Evolutionary conservation across 2,113 vertebrate species (phyloP), one percentile per base, ranked within the genome.

Genomic region (Pelobates fuscus): DNA sequence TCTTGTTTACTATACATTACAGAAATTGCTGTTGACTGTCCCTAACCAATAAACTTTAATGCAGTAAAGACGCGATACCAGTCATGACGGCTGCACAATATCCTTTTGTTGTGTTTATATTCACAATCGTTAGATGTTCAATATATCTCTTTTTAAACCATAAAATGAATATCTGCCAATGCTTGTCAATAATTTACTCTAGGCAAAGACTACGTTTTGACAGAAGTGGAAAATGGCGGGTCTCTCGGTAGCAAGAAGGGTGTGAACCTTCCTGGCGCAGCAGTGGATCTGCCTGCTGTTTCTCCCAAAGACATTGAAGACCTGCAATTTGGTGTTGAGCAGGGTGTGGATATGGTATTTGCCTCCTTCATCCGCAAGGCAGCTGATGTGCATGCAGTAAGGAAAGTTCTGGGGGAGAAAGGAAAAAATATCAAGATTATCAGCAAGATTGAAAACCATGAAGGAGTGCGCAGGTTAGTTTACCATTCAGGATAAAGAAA

Each of bases 401-500:
- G 94, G 79, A 90, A 95, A 73, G 90, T 92, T 54, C 91, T 99
- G 5, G 97, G 97, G 0, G 96, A 99, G 74, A 98, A 98, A 83
- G 97, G 97, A 65, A 98, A 97, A 83, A 87, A 97, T 80, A 96
- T 99, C 81, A 95, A 95, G 89, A 95, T 99, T 80, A 99, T 99
- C 87, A 98, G 97, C 93, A 99, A 99, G 85, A 94, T 99, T 0
- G 97, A 99, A 91, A 99, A 99, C 86, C 97, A 99, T 0, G 97
- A 99, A 85, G 97, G 96, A 0, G 96, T 99, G 66, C 93, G 94
- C 83, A 95, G 92, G 97, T 98, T 63, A 80, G 57, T 20, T n/a
- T n/a, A n/a, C n/a, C n/a, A n/a, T n/a, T n/a, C n/a, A n/a, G n/a
- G n/a, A 43, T 25, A 15, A 25, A 5, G 7, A n/a, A n/a, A n/a